phyloP scores from a whole-genome alignment of 2,113 vertebrate genomes.

The Tapirus terrestris region DNA sequence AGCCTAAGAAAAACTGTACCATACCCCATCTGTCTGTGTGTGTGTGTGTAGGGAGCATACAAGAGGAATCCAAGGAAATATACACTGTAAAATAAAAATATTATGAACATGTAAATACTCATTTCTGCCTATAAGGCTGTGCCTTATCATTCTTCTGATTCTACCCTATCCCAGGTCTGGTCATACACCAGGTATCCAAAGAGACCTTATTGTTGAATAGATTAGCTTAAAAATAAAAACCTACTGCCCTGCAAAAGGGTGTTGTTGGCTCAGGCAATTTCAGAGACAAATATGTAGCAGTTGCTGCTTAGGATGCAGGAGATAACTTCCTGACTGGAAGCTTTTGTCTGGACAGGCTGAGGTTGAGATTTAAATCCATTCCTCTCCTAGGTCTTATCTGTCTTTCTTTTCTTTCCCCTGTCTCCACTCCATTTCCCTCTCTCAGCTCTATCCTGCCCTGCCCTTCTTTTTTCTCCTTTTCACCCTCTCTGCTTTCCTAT shows the following conservation, averaged over 20 bases:
- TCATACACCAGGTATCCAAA: background rate
- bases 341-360: background rate
- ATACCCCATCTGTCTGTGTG: background rate
- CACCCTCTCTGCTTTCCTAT: background rate
- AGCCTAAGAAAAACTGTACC: background rate
- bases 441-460: background rate
- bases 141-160: background rate
- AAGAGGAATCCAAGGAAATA: constrained; percentile 11
- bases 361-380: background rate
- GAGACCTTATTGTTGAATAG: background rate
- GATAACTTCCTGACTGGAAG: background rate
- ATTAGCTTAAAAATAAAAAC: background rate
- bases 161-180: background rate
- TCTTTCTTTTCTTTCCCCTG: background rate
- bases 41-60: background rate
- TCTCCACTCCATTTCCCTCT: background rate
- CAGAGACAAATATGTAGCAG: background rate
- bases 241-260: background rate
- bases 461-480: background rate
- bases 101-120: background rate
- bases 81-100: constrained; percentile 4
- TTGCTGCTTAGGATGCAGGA: background rate
- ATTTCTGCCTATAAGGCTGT: background rate
- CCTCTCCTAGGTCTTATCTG: background rate
- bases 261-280: background rate